Conservation (phyloP, 2,797 vertebrate species). For the Potorous gilbertii region DNA sequence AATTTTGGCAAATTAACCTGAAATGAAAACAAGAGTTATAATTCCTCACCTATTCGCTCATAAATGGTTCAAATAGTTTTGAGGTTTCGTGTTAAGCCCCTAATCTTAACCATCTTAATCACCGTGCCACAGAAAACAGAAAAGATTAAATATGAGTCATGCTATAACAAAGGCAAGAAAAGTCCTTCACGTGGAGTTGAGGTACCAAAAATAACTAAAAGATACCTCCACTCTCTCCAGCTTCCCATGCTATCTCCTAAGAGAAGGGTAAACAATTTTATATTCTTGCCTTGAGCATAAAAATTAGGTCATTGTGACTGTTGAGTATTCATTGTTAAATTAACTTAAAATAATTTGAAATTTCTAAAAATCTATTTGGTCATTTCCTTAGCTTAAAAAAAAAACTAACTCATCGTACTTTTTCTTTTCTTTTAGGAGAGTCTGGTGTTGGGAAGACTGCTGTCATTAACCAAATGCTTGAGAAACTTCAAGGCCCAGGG, state of each 20-base stretch:
- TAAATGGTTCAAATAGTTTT: conserved; percentile 32
- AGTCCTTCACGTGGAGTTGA: not conserved
- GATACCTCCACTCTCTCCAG: not conserved
- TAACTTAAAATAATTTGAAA: not conserved
- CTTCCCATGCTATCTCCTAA: not conserved
- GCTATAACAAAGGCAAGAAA: not conserved
- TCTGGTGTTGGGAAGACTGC: conserved; percentile 82
- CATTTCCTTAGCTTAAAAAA: conserved; percentile 10
- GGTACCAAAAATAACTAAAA: not conserved
- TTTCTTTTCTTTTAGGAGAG: conserved; percentile 75
- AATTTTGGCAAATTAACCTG: not conserved
- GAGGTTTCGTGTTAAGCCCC: not conserved
- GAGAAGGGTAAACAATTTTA: not conserved
- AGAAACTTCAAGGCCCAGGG: conserved; percentile 74
- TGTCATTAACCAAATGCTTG: conserved; percentile 79
- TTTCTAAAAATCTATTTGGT: not conserved
- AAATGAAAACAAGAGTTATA: not conserved
- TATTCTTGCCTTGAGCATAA: not conserved
- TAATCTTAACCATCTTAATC: not conserved
- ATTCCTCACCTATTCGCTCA: conserved; percentile 8
- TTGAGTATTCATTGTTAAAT: not conserved
- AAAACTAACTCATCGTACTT: conserved; percentile 9
- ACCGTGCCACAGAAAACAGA: not conserved
- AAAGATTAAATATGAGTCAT: not conserved
- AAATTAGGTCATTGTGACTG: not conserved